Conservation (phyloP, 2,888 invertebrate genomes). For the Amorpha juglandis region DNA sequence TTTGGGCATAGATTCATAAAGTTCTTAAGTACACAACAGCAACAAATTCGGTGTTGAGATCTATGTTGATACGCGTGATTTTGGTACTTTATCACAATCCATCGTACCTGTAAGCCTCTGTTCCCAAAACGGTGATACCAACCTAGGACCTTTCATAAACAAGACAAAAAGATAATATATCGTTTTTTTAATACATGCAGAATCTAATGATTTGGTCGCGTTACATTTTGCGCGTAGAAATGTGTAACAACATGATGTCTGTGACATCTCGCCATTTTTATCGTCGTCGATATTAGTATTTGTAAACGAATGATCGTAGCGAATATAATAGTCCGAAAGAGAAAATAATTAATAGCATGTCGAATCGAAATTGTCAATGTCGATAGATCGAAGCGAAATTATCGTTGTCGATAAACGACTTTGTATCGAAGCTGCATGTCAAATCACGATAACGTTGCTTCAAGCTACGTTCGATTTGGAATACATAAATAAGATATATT, state of each 20-base stretch:
- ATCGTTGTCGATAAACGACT: constrained; percentile 28
- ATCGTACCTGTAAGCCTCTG: constrained; percentile 24
- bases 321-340: constrained; percentile 36
- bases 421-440: background rate
- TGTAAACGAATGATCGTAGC: constrained; percentile 2
- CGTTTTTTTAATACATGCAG: background rate
- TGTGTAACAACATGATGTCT: constrained; percentile 7
- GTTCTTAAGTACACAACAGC: constrained; percentile 44
- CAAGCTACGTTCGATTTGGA: constrained; percentile 6
- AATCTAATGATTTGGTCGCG: constrained; percentile 9
- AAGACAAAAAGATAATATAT: constrained; percentile 3
- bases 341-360: constrained; percentile 39
- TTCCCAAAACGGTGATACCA: constrained; percentile 23
- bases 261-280: constrained; percentile 4
- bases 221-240: constrained; percentile 6
- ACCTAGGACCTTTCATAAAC: constrained; percentile 28
- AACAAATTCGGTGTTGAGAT: constrained; percentile 54
- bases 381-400: constrained; percentile 29
- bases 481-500: constrained; percentile 21
- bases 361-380: constrained; percentile 35
- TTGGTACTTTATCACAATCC: constrained; percentile 18
- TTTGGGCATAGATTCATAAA: constrained; percentile 29
- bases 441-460: constrained; percentile 15
- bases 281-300: constrained; percentile 7
- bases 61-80: constrained; percentile 31